These are phyloP conservation scores for Limulus polyphemus DNA, from an alignment of 2,888 invertebrate species.

Conservation along the genomic window DNA sequence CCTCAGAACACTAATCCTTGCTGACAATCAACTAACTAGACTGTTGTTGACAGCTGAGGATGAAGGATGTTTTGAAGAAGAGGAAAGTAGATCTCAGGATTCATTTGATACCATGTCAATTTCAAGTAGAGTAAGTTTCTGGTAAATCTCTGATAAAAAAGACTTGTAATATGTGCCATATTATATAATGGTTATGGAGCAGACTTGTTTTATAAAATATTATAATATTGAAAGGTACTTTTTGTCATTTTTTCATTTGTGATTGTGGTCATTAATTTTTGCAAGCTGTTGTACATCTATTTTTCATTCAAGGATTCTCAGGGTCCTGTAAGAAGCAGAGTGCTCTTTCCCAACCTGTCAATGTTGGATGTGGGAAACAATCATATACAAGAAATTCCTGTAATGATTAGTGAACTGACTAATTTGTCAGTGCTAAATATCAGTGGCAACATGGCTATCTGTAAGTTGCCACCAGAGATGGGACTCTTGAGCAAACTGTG, in stretches of 20 bases:
- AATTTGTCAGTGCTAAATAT: conserved; percentile 89
- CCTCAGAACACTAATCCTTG: conserved; percentile 65
- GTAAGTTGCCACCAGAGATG: conserved; percentile 85
- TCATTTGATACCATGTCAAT: conserved; percentile 17
- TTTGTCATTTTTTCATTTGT: neutral
- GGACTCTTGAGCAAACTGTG: conserved; percentile 86
- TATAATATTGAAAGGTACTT: neutral
- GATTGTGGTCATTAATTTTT: neutral
- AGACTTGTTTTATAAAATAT: too few relatives aligned
- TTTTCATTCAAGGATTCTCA: conserved; percentile 10
- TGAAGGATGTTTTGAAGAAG: conserved; percentile 54
- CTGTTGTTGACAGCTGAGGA: conserved; percentile 22
- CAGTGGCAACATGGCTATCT: conserved; percentile 69
- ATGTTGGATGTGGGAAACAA: conserved; percentile 92
- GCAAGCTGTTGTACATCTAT: too few relatives aligned
- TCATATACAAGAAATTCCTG: conserved; percentile 59
- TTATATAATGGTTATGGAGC: too few relatives aligned
- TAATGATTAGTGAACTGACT: conserved; percentile 66
- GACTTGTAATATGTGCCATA: neutral
- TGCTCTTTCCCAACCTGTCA: conserved; percentile 84
- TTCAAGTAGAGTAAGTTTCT: conserved; percentile 13
- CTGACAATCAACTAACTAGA: conserved; percentile 61
- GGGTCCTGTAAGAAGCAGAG: conserved; percentile 27
- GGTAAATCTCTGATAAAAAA: neutral
- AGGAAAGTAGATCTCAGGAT: conserved; percentile 37